Conservation (phyloP, 2,888 invertebrate species). For the Arge pagana region DNA sequence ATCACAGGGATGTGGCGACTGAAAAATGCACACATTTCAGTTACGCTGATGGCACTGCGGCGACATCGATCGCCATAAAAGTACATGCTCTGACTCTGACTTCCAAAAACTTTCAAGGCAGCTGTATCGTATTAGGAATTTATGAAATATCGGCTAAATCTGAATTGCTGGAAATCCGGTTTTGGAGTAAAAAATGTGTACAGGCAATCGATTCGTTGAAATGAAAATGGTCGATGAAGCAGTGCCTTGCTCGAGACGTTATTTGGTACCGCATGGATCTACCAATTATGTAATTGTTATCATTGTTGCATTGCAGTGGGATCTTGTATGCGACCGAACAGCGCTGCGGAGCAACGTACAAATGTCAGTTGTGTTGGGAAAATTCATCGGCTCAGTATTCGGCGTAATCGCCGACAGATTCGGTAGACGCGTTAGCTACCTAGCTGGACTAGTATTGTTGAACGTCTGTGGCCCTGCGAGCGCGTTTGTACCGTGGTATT, state of each 20-base stretch:
- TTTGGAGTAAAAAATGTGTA: too few species aligned
- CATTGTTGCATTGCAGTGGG: constrained; percentile 48
- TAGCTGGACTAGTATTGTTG: constrained; percentile 55
- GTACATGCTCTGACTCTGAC: too few species aligned
- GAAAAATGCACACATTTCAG: constrained; percentile 29
- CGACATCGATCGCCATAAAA: constrained; percentile 15
- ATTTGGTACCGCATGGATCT: too few species aligned
- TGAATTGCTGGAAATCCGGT: too few species aligned
- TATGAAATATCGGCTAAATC: too few species aligned
- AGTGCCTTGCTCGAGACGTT: too few species aligned
- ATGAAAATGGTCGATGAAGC: too few species aligned
- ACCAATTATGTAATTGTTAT: too few species aligned
- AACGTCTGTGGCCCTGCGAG: constrained; percentile 57
- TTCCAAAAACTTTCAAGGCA: too few species aligned
- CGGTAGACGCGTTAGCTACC: constrained; percentile 58
- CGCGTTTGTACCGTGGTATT: constrained; percentile 56
- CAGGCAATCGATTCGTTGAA: too few species aligned
- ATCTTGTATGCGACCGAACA: constrained; percentile 45
- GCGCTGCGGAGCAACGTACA: constrained; percentile 44
- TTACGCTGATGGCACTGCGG: constrained; percentile 24
- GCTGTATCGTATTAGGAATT: too few species aligned
- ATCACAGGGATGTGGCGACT: constrained; percentile 39
- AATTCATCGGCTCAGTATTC: constrained; percentile 49
- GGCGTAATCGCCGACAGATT: constrained; percentile 53
- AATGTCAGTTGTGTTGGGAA: constrained; percentile 47